Evolutionary conservation across 2,888 invertebrate species (phyloP), one percentile per base, ranked within the genome.

Genomic region (Aphidius colemani): DNA sequence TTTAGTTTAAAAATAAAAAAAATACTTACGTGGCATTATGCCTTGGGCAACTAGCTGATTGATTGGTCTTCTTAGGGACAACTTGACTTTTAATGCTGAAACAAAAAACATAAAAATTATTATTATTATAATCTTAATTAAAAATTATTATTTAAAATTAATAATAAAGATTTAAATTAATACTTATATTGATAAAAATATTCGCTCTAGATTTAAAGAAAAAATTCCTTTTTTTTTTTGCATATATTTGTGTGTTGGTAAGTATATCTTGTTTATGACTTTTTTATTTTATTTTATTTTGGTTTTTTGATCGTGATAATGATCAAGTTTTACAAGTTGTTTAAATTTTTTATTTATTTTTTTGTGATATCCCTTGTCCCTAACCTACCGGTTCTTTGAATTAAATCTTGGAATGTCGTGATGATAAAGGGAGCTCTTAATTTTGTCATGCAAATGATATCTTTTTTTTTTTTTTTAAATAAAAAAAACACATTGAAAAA

Each of bases 21-120:
- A 61, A 70, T 79, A 96, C 97, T 95, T 89, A 98, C 98, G 94
- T 81, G 98, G 97, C 90, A 98, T 94, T 81, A 98, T 98, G 84
- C 98, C 98, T 87, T 97, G 96, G 75, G 94, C 96, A 76, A 97
- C 96, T 76, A 98, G 88, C 85, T 97, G 96, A 84, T 92, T 95
- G 82, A 96, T 91, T 69, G 97, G 96, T 79, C 96, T 88, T 83
- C 98, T 88, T 84, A 95, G 89, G 92, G 96, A 93, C 85, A 98
- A 86, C 87, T 97, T 98, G 84, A 96, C 93, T 88, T 97, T 96
- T 82, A 98, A 88, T 79, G 97, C 98, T 98, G 90, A 72, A 83
- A 82, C 78, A 75, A 74, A 69, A 75, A 70, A 68, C 69, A 69
- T 67, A 68, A 70, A 18, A 57, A 51, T 53, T 18, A 18, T 18